Evolutionary conservation across 2,113 vertebrate genomes (phyloP).

Genomic region (Thunnus maccoyii): DNA sequence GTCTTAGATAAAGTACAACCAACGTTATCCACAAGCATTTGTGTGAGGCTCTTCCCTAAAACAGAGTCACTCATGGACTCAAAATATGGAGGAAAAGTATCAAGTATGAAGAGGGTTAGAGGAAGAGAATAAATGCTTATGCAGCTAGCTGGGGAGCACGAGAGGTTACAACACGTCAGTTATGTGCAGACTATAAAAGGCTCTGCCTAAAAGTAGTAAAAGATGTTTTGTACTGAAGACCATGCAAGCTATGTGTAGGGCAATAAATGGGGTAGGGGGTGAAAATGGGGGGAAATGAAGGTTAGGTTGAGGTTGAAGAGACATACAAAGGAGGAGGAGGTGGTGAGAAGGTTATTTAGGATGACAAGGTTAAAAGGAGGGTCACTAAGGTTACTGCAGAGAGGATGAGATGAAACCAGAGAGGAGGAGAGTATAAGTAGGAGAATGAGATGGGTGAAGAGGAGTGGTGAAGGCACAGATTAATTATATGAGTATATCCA

Average conservation of each 20-base stretch:
- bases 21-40: too few relatives aligned
- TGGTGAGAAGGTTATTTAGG: slow-evolving; percentile 55
- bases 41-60: too few relatives aligned
- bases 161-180: not conserved
- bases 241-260: not conserved
- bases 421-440: slow-evolving; percentile 45
- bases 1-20: too few relatives aligned
- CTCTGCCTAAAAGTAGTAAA: not conserved
- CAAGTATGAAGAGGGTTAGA: not conserved
- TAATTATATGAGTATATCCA: slow-evolving; percentile 64
- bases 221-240: not conserved
- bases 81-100: not conserved
- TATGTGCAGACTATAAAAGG: not conserved
- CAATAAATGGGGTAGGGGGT: not conserved
- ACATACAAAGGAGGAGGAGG: slow-evolving; percentile 11
- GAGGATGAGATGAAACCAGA: slow-evolving; percentile 39
- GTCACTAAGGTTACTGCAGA: slow-evolving; percentile 44
- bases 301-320: slow-evolving; percentile 14
- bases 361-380: slow-evolving; percentile 67
- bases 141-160: not conserved
- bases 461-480: slow-evolving; percentile 40
- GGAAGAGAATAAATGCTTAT: not conserved
- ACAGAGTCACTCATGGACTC: too few relatives aligned
- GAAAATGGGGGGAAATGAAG: slow-evolving; percentile 20
- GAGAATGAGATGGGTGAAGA: slow-evolving; percentile 52